Base-by-base conservation (phyloP, 2,797 vertebrate species). In the Brachyrhaphis roseni region DNA sequence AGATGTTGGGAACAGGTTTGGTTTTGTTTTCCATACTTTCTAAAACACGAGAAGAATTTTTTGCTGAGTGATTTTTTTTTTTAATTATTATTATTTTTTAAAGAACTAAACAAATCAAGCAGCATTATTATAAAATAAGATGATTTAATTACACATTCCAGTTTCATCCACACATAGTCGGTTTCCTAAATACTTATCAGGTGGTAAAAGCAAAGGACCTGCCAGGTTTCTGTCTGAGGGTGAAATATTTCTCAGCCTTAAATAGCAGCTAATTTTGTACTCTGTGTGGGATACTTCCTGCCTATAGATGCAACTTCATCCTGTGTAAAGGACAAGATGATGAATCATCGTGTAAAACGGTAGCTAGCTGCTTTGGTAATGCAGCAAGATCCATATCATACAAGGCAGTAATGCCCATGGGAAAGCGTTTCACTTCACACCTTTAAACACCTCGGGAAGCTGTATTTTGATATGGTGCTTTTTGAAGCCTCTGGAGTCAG, bases 271-370 rank as follows among this genome's bases (percentile, higher is more conserved):
- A 49, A 82, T 83, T 79, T 84, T 76, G 81, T 78, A 78, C 28
- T 2, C 53, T 34, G 64, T 70, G 72, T 83, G 71, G 86, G 84
- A 73, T 62, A 23, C 88, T 88, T 88, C 84, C 82, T 86, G 74
- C 18, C 23, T 8, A 16, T 70, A 31, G 81, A 80, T 80, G 70
- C 20, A 46, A 46, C 73, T 55, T 36, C 70, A 72, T 62, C 39
- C 47, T 75, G 34, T 79, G 75, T 75, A 75, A 84, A 84, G 45
- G 75, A 84, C 51, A 55, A 1, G 53, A 55, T 90, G 53, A 62
- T 89, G 82, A 93, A 78, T 92, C 87, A 90, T 78, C 34, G 15
- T 43, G 47, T 46, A 20, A 47, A 75, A 74, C 31, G 77, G 23
- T 55, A 75, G 83, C 39, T 55, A 62, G 82, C 39, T 1, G 23